phyloP scores from a whole-genome alignment of 1,140 invertebrate genomes.

The Ceratina australensis region DNA sequence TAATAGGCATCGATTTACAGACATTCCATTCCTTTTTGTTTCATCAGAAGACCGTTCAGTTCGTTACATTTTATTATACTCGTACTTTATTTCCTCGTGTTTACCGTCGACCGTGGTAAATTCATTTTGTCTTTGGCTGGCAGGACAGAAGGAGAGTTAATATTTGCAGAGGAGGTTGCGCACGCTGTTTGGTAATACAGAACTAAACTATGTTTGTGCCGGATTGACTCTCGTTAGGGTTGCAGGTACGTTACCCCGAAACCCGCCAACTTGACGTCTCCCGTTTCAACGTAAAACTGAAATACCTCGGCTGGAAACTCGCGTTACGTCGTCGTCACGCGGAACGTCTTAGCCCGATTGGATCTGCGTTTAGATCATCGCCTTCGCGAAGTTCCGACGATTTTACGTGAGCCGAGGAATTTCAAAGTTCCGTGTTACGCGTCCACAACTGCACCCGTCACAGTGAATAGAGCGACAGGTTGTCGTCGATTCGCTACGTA shows the following conservation, averaged over 20 bases:
- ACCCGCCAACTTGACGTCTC: constrained; percentile 1
- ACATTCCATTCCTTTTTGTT: too few species aligned
- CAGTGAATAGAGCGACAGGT: too few species aligned
- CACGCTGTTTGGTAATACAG: not conserved
- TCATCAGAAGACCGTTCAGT: too few species aligned
- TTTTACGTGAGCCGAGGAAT: not conserved
- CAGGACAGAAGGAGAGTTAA: not conserved
- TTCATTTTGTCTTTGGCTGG: not conserved
- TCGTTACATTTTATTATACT: too few species aligned
- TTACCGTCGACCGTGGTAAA: not conserved
- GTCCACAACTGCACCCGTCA: too few species aligned
- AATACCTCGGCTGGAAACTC: constrained; percentile 1
- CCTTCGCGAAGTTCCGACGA: not conserved
- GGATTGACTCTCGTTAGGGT: constrained; percentile 10
- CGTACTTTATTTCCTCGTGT: too few species aligned
- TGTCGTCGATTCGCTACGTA: too few species aligned
- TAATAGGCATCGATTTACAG: too few species aligned
- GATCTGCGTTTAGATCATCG: constrained; percentile 7
- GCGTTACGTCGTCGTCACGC: not conserved
- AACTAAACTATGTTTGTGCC: constrained; percentile 3
- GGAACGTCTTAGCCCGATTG: constrained; percentile 3
- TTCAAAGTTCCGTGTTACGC: not conserved
- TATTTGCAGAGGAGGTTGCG: not conserved
- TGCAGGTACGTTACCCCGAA: not conserved
- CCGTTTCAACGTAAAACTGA: constrained; percentile 6